A percentile compares a stretch with the other conserved stretches of the same genome.
phyloP scores from a whole-genome alignment of 2,888 invertebrate genomes.

The Tetranychus truncatus region DNA sequence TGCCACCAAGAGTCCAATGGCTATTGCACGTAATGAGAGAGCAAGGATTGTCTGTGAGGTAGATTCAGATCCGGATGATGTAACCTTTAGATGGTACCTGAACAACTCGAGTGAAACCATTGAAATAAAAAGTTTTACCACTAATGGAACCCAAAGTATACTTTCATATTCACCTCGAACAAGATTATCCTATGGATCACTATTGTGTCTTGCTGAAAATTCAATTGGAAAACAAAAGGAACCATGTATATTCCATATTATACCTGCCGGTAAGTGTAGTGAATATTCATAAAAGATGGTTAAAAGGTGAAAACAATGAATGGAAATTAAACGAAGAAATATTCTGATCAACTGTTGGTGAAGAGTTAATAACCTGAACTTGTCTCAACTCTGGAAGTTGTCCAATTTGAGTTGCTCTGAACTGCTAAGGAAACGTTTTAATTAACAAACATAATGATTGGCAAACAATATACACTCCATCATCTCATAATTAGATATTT shows the following conservation, averaged over 20 bases:
- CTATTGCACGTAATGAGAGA: conserved; percentile 67
- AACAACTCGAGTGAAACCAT: conserved; percentile 41
- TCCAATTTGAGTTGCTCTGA: too few relatives aligned
- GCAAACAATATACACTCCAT: too few relatives aligned
- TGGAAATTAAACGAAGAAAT: not conserved
- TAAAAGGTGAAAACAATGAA: not conserved
- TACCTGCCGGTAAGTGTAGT: conserved; percentile 39
- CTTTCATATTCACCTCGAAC: conserved; percentile 72
- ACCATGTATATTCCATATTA: conserved; percentile 75
- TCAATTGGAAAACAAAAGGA: conserved; percentile 61
- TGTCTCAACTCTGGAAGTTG: too few relatives aligned
- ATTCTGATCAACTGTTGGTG: too few relatives aligned
- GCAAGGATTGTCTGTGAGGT: conserved; percentile 71
- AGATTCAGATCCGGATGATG: conserved; percentile 71
- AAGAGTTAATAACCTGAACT: too few relatives aligned
- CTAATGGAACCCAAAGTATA: conserved; percentile 54
- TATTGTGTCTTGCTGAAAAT: conserved; percentile 63
- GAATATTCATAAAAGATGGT: not conserved
- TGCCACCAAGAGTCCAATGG: conserved; percentile 39
- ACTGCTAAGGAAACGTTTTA: too few relatives aligned
- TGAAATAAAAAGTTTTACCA: conserved; percentile 33
- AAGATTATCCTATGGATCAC: conserved; percentile 72
- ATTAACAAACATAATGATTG: too few relatives aligned
- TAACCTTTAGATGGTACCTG: conserved; percentile 25
- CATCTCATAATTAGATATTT: too few relatives aligned